Evolutionary conservation across 2,888 invertebrate genomes (phyloP).

Genomic region (Agrotis segetum): DNA sequence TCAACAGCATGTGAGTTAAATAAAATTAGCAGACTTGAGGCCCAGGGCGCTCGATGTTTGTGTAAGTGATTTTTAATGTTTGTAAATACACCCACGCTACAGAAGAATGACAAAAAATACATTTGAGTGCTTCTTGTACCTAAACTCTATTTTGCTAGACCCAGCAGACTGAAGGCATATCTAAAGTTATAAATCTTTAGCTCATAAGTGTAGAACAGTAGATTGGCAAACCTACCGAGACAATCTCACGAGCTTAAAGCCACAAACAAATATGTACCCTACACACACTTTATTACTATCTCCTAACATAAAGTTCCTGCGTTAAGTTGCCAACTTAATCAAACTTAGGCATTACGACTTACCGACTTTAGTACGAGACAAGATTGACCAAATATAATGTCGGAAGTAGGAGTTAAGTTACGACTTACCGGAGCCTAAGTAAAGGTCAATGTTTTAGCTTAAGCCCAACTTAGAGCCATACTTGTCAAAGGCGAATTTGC

Average conservation of each 20-base stretch:
- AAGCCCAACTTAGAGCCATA: constrained; percentile 21
- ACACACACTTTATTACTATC: constrained; percentile 44
- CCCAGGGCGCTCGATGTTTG: no score
- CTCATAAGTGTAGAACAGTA: neutral
- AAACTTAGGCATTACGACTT: constrained; percentile 58
- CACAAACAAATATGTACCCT: constrained; percentile 40
- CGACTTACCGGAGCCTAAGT: constrained; percentile 18
- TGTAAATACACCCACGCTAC: no score
- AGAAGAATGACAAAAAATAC: no score
- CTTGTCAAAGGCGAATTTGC: constrained; percentile 10
- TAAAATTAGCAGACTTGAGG: no score
- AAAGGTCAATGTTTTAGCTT: constrained; percentile 37
- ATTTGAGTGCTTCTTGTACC: no score
- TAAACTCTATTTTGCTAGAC: no score
- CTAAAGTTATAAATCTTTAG: neutral
- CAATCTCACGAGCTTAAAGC: constrained; percentile 18
- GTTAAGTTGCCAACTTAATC: constrained; percentile 62
- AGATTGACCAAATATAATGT: constrained; percentile 59
- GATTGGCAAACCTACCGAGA: constrained; percentile 2
- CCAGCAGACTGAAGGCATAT: neutral
- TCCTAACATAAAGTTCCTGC: constrained; percentile 42
- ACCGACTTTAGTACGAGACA: constrained; percentile 46
- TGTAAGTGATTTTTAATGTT: no score
- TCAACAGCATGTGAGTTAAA: no score
- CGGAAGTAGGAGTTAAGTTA: constrained; percentile 18